phyloP scores from a whole-genome alignment of 2,888 invertebrate species.

The Cryptosula pallasiana region DNA sequence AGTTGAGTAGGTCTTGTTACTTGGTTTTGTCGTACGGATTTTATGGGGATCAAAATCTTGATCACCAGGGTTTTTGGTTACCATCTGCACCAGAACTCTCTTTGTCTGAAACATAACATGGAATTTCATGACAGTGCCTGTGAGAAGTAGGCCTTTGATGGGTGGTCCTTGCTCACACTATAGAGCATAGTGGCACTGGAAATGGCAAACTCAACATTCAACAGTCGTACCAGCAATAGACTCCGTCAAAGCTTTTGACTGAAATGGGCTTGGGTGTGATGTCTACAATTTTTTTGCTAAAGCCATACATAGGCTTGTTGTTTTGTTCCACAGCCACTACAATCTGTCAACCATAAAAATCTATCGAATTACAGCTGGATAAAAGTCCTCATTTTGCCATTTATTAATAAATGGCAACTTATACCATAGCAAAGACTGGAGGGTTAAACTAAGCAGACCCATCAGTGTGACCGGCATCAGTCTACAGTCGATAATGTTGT shows the following conservation, averaged over 20 bases:
- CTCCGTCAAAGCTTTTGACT: neutral
- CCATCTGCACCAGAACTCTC: neutral
- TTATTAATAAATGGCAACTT: neutral
- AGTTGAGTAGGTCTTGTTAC: neutral
- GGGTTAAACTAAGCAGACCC: neutral
- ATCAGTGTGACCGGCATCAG: neutral
- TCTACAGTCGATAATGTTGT: neutral
- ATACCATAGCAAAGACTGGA: neutral
- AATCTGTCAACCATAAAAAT: neutral
- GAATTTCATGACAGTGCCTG: neutral
- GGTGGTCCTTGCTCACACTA: neutral
- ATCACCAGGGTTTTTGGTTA: neutral
- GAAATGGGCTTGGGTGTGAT: neutral
- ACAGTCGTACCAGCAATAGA: neutral
- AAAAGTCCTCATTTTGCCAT: neutral
- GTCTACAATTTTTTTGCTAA: neutral
- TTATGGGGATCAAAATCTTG: neutral
- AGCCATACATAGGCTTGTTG: neutral
- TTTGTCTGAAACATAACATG: neutral
- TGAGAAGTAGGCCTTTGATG: neutral
- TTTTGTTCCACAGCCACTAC: neutral
- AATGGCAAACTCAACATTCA: too few relatives aligned
- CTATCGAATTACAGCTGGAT: neutral
- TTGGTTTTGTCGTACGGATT: neutral
- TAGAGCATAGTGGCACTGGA: too few relatives aligned